phyloP scores from a whole-genome alignment of 2,113 vertebrate genomes.

The Entomyzon cyanotis region DNA sequence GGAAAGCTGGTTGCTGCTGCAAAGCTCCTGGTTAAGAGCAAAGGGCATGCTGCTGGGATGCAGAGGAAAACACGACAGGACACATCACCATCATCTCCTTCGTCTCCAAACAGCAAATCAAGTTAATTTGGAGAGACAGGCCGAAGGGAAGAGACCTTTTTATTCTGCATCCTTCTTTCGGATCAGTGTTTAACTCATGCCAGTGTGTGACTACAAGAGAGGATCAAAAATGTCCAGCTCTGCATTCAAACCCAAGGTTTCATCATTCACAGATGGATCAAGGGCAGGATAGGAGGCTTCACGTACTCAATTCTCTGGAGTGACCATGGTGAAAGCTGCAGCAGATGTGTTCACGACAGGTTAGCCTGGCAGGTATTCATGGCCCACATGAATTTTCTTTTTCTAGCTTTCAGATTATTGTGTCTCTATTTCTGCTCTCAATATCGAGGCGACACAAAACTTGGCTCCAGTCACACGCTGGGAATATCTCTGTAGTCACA shows the following conservation, averaged over 20 bases:
- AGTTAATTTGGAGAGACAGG: conserved; percentile 11
- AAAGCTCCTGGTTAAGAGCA: not conserved
- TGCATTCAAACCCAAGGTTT: not conserved
- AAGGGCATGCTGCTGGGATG: not conserved
- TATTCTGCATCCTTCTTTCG: not conserved
- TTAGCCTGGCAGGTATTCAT: not conserved
- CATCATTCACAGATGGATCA: not conserved
- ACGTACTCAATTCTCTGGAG: not conserved
- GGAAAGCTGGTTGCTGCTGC: not conserved
- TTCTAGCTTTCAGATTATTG: not conserved
- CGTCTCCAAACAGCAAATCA: not conserved
- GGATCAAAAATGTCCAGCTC: not conserved
- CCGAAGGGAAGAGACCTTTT: conserved; percentile 24
- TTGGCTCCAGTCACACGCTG: not conserved
- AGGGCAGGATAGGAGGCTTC: not conserved
- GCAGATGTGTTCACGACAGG: not conserved
- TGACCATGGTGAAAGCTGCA: not conserved
- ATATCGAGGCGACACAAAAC: not conserved
- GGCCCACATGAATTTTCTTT: not conserved
- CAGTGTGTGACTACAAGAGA: not conserved
- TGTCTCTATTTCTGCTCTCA: not conserved
- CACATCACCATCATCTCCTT: not conserved
- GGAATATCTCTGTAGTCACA: conserved; percentile 18
- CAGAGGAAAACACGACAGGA: not conserved
- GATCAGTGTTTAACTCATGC: not conserved